Evolutionary conservation across 2,888 invertebrate genomes (phyloP), one percentile per base, ranked within the genome.

Genomic region (Metacarcinus magister): DNA sequence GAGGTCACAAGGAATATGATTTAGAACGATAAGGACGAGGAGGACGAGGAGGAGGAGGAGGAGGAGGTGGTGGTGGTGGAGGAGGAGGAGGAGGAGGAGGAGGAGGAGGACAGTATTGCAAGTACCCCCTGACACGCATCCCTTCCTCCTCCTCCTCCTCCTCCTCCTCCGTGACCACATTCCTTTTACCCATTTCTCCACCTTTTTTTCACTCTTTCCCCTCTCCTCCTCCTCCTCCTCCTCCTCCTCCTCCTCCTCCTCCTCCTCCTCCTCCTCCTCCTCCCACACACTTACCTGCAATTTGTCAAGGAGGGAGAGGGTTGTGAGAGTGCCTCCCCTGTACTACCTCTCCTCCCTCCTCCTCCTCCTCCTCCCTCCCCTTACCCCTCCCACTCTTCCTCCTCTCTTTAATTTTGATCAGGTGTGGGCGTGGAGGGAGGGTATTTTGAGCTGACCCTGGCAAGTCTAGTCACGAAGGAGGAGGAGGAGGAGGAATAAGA

Each of bases 191-290:
- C 82, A 54, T 54, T 82, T 23, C 82, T 82, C 82, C 46, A n/a
- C n/a, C 23, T 67, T 67, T 67, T 67, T 23, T 46, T 91, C 46
- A 8, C 28, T 28, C 46, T 92, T 48, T 67, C 67, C 67, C 23
- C 67, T 23, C 44, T 91, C 44, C 91, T 67, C 60, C 60, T 67
- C 60, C 60, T 67, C 60, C 23, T 67, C 60, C 60, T 67, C 60
- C 82, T 67, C 16, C n/a, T 4, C 7, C 67, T n/a, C n/a, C n/a
- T n/a, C 3, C 48, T 48, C n/a, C 23, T n/a, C n/a, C 46, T 48
- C n/a, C 48, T 67, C n/a, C 67, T 67, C n/a, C 67, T 67, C n/a
- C n/a, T 67, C n/a, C n/a, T 67, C n/a, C 32, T 67, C 3, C n/a
- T n/a, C 16, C 54, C 3, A 0, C 8, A 54, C 54, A 54, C 54